phyloP scores from a whole-genome alignment of 2,888 invertebrate genomes.

The Tridacna crocea region DNA sequence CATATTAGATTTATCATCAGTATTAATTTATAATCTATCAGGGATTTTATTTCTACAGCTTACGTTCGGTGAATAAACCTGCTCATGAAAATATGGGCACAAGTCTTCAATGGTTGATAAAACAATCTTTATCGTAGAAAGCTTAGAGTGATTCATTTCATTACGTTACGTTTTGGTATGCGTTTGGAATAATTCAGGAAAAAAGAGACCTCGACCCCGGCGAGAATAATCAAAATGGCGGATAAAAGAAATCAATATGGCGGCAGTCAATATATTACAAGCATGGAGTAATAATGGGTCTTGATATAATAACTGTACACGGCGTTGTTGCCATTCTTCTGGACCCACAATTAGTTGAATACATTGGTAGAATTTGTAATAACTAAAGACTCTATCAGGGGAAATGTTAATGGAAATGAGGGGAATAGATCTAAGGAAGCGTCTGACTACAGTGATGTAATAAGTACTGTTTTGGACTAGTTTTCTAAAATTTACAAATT shows the following conservation, averaged over 20 bases:
- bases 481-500: constrained; percentile 26
- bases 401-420: constrained; percentile 28
- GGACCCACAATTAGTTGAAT: constrained; percentile 35
- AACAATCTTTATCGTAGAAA: constrained; percentile 26
- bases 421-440: constrained; percentile 31
- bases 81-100: constrained; percentile 1
- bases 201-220: constrained; percentile 18
- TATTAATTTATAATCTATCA: constrained; percentile 29
- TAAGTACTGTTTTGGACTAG: constrained; percentile 28
- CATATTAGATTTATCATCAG: constrained; percentile 29
- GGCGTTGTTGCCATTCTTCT: constrained; percentile 23
- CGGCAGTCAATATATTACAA: constrained; percentile 31
- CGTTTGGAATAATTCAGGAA: constrained; percentile 4
- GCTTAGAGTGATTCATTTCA: constrained; percentile 37
- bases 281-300: constrained; percentile 32
- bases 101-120: constrained; percentile 19
- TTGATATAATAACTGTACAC: constrained; percentile 29
- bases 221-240: constrained; percentile 40
- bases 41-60: constrained; percentile 24
- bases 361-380: constrained; percentile 36
- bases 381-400: constrained; percentile 24
- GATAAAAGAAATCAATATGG: constrained; percentile 40
- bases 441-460: constrained; percentile 29
- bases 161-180: constrained; percentile 37
- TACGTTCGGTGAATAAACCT: constrained; percentile 26